Percentiles rank a stretch among this genome's conserved stretches.
These are phyloP conservation scores for Malurus leucopterus DNA, from an alignment of 2,797 vertebrate species.

Conservation along the genomic window DNA sequence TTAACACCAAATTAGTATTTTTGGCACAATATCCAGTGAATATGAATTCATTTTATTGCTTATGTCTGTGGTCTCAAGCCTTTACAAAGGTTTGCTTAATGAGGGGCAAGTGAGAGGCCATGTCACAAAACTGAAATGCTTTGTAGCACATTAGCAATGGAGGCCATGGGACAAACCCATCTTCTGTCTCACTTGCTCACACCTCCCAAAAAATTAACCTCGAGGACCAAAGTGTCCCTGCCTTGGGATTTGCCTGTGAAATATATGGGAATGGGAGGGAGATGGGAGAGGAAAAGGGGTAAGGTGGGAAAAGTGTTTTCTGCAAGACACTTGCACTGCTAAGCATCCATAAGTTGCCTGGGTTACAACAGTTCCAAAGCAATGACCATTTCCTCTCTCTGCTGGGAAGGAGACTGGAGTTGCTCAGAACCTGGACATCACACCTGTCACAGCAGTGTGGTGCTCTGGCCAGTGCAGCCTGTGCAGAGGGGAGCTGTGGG, in stretches of 20 bases:
- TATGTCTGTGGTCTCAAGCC: slow-evolving; percentile 45
- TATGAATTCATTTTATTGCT: slow-evolving; percentile 10
- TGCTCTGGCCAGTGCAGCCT: neutral
- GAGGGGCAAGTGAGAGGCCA: slow-evolving; percentile 51
- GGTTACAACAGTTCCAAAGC: neutral
- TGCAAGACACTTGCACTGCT: neutral
- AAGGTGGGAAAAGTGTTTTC: neutral
- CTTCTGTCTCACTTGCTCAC: slow-evolving; percentile 41
- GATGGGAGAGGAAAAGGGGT: neutral
- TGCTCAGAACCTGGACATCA: neutral
- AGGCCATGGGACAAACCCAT: slow-evolving; percentile 4
- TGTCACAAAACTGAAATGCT: neutral
- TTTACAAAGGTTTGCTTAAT: slow-evolving; percentile 63
- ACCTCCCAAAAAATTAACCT: neutral
- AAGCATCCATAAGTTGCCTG: neutral
- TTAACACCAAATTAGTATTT: slow-evolving; percentile 33
- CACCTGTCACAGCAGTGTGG: neutral
- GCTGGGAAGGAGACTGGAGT: neutral
- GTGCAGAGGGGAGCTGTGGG: neutral
- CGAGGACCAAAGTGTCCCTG: neutral
- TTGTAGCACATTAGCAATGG: neutral
- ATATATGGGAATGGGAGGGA: neutral
- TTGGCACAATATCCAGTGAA: slow-evolving; percentile 18
- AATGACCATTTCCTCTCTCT: neutral
- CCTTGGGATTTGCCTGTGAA: neutral